These are phyloP conservation scores for Lasioglossum figueresi DNA, from an alignment of 2,888 invertebrate species.

Conservation along the genomic window DNA sequence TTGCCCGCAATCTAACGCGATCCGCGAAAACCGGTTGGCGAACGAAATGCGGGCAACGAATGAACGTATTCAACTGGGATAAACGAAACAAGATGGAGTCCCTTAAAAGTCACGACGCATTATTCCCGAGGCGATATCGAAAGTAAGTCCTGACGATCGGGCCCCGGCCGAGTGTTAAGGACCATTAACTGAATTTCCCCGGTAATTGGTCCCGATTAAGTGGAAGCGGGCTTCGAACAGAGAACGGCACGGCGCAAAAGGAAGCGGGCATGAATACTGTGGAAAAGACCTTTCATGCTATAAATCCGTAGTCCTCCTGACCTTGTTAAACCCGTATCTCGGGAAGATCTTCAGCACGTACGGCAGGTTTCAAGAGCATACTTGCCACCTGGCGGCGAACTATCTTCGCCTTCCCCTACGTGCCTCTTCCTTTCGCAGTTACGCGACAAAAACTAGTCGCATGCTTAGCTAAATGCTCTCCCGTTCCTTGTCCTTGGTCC, in stretches of 20 bases:
- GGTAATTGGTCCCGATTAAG: slow-evolving; percentile 24
- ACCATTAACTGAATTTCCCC: slow-evolving; percentile 10
- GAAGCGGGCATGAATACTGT: slow-evolving; percentile 37
- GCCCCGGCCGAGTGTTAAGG: background rate
- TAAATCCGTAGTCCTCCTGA: slow-evolving; percentile 67
- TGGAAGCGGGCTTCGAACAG: background rate
- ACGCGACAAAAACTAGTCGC: slow-evolving; percentile 81
- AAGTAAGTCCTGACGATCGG: background rate
- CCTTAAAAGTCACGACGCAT: slow-evolving; percentile 7
- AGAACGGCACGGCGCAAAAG: slow-evolving; percentile 13
- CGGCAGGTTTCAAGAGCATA: slow-evolving; percentile 72
- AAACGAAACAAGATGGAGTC: background rate
- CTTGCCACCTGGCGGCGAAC: slow-evolving; percentile 77
- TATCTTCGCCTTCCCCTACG: slow-evolving; percentile 41
- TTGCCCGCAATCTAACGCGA: background rate
- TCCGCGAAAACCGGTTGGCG: background rate
- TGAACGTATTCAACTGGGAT: background rate
- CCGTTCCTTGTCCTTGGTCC: slow-evolving; percentile 73
- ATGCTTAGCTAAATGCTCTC: slow-evolving; percentile 80
- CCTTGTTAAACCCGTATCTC: slow-evolving; percentile 68
- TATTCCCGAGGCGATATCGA: background rate
- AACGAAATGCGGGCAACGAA: slow-evolving; percentile 1
- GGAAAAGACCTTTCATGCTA: slow-evolving; percentile 45
- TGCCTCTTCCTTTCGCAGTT: slow-evolving; percentile 66
- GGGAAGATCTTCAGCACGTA: slow-evolving; percentile 70